Percentiles rank a stretch among this genome's conserved stretches.
These are phyloP conservation scores for Heptranchias perlo DNA, from an alignment of 2,113 vertebrate genomes.

Conservation along the genomic window DNA sequence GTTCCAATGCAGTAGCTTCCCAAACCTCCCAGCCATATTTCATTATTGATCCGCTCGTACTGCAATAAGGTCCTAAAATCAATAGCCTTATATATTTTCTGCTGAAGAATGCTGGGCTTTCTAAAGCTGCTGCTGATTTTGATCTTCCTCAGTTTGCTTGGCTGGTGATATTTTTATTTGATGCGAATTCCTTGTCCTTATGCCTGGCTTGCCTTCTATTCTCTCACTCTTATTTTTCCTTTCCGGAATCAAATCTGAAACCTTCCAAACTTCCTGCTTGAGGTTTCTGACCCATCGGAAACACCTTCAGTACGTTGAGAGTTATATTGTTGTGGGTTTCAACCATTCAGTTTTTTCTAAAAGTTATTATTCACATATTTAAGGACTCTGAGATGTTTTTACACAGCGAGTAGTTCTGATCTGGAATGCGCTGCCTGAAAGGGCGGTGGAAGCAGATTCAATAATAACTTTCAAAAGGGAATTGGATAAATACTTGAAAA, in stretches of 20 bases:
- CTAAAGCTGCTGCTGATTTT: not conserved
- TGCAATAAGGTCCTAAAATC: constrained; percentile 19
- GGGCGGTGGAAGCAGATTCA: too few species aligned
- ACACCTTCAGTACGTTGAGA: not conserved
- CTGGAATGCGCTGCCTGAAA: not conserved
- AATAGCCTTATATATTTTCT: not conserved
- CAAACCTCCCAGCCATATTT: constrained; percentile 31
- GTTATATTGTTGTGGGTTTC: not conserved
- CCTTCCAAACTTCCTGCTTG: not conserved
- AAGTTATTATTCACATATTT: not conserved
- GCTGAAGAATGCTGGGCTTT: not conserved
- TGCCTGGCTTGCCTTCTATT: not conserved
- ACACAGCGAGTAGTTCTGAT: too few species aligned
- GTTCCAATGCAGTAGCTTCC: not conserved
- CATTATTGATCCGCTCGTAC: not conserved
- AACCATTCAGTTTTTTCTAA: not conserved
- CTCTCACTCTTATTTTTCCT: not conserved
- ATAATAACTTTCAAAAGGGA: too few species aligned
- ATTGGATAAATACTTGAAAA: too few species aligned
- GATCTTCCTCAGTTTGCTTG: not conserved
- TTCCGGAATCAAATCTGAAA: not conserved
- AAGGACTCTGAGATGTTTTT: not conserved
- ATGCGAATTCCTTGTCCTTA: not conserved
- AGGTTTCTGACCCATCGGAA: not conserved
- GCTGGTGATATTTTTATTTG: not conserved